These are phyloP conservation scores for Anoplopoma fimbria DNA, from an alignment of 2,113 vertebrate species.

Conservation along the genomic window DNA sequence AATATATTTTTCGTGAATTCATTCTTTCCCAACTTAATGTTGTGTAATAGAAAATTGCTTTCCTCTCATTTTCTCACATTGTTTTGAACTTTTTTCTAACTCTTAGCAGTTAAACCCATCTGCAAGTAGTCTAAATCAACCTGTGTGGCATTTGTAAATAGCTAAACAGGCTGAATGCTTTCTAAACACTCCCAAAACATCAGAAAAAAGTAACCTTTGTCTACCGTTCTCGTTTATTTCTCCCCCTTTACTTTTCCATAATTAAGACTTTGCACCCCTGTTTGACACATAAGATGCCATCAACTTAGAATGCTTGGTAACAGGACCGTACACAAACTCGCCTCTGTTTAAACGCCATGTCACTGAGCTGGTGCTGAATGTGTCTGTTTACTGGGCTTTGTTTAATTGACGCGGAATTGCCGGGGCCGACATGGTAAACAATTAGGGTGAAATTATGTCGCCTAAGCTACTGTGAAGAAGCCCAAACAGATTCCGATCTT, in stretches of 20 bases:
- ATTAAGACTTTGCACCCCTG: slow-evolving; percentile 58
- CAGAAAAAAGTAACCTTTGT: slow-evolving; percentile 51
- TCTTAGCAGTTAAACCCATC: background rate
- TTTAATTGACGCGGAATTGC: slow-evolving; percentile 74
- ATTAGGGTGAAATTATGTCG: slow-evolving; percentile 77
- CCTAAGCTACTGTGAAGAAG: slow-evolving; percentile 78
- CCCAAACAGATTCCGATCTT: slow-evolving; percentile 79
- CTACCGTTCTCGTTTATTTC: slow-evolving; percentile 42
- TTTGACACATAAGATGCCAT: slow-evolving; percentile 61
- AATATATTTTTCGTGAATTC: background rate
- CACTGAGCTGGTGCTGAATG: slow-evolving; percentile 57
- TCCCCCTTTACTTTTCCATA: slow-evolving; percentile 44
- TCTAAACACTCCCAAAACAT: slow-evolving; percentile 25
- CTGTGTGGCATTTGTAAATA: slow-evolving; percentile 61
- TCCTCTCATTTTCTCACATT: background rate
- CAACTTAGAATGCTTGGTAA: slow-evolving; percentile 61
- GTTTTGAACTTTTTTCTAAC: background rate
- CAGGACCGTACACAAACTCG: slow-evolving; percentile 50
- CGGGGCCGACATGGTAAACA: slow-evolving; percentile 69
- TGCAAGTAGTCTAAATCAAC: slow-evolving; percentile 25
- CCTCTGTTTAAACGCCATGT: slow-evolving; percentile 62
- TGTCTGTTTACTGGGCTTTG: slow-evolving; percentile 72
- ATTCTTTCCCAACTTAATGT: background rate
- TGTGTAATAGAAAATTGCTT: background rate
- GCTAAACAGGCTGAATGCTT: slow-evolving; percentile 15